These are phyloP conservation scores for Pollimyrus isidori DNA, from an alignment of 2,113 vertebrate species.

Conservation along the genomic window DNA sequence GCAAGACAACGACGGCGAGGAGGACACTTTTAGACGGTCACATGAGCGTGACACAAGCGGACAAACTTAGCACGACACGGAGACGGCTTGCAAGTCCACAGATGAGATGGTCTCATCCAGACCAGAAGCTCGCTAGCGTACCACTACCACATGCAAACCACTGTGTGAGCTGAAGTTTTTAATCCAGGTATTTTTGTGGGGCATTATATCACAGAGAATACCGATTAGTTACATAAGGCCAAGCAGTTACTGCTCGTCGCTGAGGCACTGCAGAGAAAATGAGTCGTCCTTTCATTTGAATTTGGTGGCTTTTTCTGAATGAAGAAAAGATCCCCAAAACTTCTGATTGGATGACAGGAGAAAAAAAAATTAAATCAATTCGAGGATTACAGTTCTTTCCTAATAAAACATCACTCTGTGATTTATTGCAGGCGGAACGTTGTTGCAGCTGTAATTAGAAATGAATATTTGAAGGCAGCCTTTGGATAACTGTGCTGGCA, in stretches of 20 bases:
- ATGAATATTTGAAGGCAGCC: conserved; percentile 66
- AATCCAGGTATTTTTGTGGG: neutral
- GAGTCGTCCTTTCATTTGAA: neutral
- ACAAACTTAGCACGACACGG: neutral
- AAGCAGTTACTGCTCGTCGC: neutral
- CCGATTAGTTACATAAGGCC: neutral
- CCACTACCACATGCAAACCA: neutral
- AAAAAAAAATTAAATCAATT: conserved; percentile 45
- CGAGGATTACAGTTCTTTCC: conserved; percentile 53
- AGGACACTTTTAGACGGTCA: neutral
- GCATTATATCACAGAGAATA: neutral
- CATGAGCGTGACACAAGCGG: neutral
- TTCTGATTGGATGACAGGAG: conserved; percentile 34
- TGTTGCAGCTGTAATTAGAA: conserved; percentile 61
- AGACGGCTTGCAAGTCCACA: neutral
- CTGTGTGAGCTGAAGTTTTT: neutral
- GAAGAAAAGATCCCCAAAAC: neutral
- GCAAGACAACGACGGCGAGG: neutral
- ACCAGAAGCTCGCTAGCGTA: neutral
- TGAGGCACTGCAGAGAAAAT: neutral
- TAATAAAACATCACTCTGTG: conserved; percentile 51
- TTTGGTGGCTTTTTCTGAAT: neutral
- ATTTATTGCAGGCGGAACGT: conserved; percentile 65
- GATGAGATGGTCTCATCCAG: neutral
- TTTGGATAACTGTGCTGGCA: conserved; percentile 51